Base-by-base conservation (phyloP, 1,140 invertebrate genomes). In the Aphaenogaster ashmeadi region DNA sequence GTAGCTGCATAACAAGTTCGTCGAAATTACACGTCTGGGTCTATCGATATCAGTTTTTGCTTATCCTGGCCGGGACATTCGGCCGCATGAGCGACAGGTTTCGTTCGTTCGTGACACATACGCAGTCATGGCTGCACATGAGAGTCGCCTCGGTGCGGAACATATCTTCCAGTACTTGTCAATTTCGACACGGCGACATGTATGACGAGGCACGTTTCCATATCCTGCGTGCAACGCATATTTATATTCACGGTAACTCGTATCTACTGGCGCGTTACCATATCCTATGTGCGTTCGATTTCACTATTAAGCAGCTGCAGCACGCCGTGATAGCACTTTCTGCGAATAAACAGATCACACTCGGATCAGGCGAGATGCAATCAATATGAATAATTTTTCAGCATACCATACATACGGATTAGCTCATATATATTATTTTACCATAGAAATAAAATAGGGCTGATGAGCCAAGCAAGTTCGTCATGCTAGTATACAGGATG, bases 181-280 rank as follows among this genome's bases (percentile, higher is more conserved):
- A 84, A 84, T 84, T 71, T 60, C 80, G 69, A 75, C 80, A 83
- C 41, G 80, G 54, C 69, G 69, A 74, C n/a, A 47, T 50, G 62
- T 44, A 84, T 84, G 80, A 84, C 80, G 69, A 84, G 69, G 56
- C 80, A 74, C 41, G 69, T 75, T 84, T 27, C 69, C 80, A 60
- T 84, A 75, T 84, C 36, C 60, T 64, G 66, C 64, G 47, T n/a
- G 64, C 56, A 56, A 54, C 66, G 54, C 44, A 18, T 58, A 64
- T 89, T 89, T 86, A 80, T 84, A 84, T 84, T 74, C 67, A 60
- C 33, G 18, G 47, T 44, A 71, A 71, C 56, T 89, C 56, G 38
- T 84, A 74, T 62, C 38, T 54, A 50, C 77, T 62, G 47, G 47
- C 36, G 38, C 33, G 72, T 78, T 54, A 52, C 36, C 47, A 2